phyloP scores from a whole-genome alignment of 2,797 vertebrate genomes.

The Peromyscus eremicus region DNA sequence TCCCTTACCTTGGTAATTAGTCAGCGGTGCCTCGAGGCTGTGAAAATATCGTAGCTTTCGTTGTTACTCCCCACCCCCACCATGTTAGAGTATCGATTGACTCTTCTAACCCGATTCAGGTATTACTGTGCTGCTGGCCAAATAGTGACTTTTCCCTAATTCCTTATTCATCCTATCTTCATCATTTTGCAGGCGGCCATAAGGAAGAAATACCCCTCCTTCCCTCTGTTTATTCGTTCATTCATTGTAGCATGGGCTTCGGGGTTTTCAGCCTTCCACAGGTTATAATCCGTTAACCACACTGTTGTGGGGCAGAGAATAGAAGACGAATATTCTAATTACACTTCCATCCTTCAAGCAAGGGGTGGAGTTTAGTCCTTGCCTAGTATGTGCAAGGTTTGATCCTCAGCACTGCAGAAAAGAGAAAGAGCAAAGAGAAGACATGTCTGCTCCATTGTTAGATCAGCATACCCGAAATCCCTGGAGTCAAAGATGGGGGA shows the following conservation, averaged over 20 bases:
- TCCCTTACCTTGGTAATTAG: not conserved
- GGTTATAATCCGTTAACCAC: not conserved
- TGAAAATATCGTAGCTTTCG: not conserved
- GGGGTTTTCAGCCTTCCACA: not conserved
- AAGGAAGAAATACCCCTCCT: not conserved
- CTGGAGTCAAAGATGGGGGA: slow-evolving; percentile 63
- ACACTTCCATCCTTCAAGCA: slow-evolving; percentile 18
- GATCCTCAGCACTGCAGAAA: not conserved
- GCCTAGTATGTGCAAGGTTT: not conserved
- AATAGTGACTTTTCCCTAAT: not conserved
- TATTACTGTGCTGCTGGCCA: not conserved
- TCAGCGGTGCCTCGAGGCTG: not conserved
- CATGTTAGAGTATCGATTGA: not conserved
- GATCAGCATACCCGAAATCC: slow-evolving; percentile 63
- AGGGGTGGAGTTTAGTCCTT: not conserved
- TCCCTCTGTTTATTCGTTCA: not conserved
- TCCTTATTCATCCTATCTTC: not conserved
- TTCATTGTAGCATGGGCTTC: not conserved
- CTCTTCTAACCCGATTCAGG: not conserved
- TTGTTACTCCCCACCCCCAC: not conserved
- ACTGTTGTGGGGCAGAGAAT: slow-evolving; percentile 44
- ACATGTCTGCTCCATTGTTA: slow-evolving; percentile 17
- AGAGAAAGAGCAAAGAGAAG: not conserved
- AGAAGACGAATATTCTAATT: slow-evolving; percentile 32
- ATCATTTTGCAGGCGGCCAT: not conserved